phyloP scores from a whole-genome alignment of 2,113 vertebrate species.

The Pipra filicauda region DNA sequence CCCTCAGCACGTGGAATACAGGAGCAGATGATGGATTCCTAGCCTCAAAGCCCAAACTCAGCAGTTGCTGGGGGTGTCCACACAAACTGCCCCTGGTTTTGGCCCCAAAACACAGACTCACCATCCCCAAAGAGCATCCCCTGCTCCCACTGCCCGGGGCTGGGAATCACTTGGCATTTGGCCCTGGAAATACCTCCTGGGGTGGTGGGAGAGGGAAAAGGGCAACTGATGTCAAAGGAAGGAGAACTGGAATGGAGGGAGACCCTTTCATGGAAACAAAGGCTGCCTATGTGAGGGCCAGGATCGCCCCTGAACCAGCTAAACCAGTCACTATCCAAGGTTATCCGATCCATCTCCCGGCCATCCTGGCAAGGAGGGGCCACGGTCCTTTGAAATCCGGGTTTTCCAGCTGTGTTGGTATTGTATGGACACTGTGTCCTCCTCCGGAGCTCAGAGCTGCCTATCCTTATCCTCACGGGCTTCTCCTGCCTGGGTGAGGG shows the following conservation, averaged over 20 bases:
- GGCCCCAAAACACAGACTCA: neutral
- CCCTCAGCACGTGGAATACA: rapidly evolving
- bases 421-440: rapidly evolving
- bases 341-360: rapidly evolving
- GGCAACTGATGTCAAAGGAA: neutral
- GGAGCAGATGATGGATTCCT: neutral
- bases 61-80: neutral
- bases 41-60: neutral
- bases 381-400: neutral
- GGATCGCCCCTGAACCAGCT: neutral
- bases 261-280: neutral
- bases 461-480: neutral
- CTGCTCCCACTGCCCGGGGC: rapidly evolving
- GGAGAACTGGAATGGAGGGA: neutral
- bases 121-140: neutral
- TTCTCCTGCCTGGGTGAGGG: neutral
- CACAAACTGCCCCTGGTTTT: rapidly evolving
- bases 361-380: neutral
- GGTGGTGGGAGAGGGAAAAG: neutral
- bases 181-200: neutral
- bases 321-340: neutral
- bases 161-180: neutral
- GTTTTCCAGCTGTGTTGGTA: neutral
- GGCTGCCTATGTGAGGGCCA: neutral
- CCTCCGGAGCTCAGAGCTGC: neutral